Evolutionary conservation across 92 coral and sea anemone species (phyloP).

Genomic region (Zoanthus sansibaricus): DNA sequence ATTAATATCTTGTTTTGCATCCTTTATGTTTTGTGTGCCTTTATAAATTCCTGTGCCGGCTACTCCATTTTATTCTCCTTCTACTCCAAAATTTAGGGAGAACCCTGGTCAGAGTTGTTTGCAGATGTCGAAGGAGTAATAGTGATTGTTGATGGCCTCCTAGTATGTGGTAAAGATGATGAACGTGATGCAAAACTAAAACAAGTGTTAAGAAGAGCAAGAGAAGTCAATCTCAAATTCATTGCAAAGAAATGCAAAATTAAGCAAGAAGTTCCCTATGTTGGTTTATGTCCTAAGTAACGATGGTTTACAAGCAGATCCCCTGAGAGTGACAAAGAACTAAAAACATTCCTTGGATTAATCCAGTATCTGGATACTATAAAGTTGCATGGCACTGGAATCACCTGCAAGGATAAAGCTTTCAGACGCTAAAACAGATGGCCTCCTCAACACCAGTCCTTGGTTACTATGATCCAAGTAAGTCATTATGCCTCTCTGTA

Average conservation of each 20-base stretch:
- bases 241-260: neutral
- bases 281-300: neutral
- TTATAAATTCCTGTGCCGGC: too few species aligned
- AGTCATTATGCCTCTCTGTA: too few species aligned
- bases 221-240: neutral
- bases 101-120: too few species aligned
- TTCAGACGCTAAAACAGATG: too few species aligned
- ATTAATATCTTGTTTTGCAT: too few species aligned
- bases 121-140: neutral
- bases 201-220: neutral
- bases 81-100: too few species aligned
- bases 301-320: neutral
- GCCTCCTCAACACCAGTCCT: too few species aligned
- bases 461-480: too few species aligned
- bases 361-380: neutral
- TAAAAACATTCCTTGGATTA: neutral
- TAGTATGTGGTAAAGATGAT: neutral
- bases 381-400: too few species aligned
- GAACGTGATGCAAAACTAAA: neutral
- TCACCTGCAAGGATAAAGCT: too few species aligned
- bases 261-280: neutral
- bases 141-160: neutral
- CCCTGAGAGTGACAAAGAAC: neutral
- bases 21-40: too few species aligned
- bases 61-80: too few species aligned